Percentiles rank a stretch among this genome's conserved stretches.
Evolutionary conservation across 2,113 vertebrate genomes (phyloP).

Genomic region (Glaucomys volans): DNA sequence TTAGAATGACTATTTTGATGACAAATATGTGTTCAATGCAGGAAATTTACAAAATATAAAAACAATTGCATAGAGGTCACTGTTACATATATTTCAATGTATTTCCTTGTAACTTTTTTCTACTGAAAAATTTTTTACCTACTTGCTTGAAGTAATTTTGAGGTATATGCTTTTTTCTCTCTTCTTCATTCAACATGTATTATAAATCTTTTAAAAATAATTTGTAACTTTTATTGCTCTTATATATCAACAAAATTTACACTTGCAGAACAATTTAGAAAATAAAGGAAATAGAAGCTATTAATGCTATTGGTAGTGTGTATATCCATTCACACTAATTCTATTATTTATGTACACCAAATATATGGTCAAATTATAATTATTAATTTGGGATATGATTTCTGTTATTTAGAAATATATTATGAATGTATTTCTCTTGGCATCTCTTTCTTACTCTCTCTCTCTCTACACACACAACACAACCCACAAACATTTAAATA

Average conservation of each 20-base stretch:
- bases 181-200: not conserved
- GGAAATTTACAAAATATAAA: slow-evolving; percentile 21
- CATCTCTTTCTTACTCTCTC: not conserved
- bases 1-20: slow-evolving; percentile 17
- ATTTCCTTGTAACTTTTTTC: not conserved
- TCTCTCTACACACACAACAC: not conserved
- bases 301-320: not conserved
- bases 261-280: not conserved
- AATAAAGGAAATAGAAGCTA: slow-evolving; percentile 6
- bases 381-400: slow-evolving; percentile 31
- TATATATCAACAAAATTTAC: slow-evolving; percentile 21
- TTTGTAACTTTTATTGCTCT: not conserved
- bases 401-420: not conserved
- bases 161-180: not conserved
- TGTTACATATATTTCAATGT: not conserved
- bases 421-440: not conserved
- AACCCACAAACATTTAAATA: not conserved
- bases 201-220: slow-evolving; percentile 32
- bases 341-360: not conserved
- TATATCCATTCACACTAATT: not conserved
- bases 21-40: not conserved
- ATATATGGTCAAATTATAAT: not conserved
- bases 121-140: slow-evolving; percentile 25
- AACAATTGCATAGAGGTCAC: not conserved
- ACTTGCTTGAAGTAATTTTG: not conserved